Evolutionary conservation across 30 jellyfish, hydroid and myxozoan genomes (phyloP).

Genomic region (Aurelia aurita): DNA sequence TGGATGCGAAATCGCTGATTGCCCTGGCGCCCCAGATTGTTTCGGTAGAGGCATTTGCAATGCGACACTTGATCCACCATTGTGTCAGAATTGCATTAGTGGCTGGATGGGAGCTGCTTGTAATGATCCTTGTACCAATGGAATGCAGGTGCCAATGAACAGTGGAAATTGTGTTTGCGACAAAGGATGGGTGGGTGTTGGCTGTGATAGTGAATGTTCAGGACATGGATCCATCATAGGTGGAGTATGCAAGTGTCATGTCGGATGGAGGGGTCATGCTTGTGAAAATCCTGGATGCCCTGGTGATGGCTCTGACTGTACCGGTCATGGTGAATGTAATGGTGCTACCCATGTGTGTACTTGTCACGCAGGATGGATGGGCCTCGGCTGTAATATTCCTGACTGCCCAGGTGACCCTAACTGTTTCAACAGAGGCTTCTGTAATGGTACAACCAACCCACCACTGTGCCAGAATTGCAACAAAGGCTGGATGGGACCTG

Average conservation of each 20-base stretch:
- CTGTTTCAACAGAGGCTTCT: conserved; percentile 64
- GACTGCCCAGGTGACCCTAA: conserved; percentile 79
- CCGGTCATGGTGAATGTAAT: conserved; percentile 75
- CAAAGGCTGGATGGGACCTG: conserved; percentile 84
- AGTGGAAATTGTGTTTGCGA: conserved; percentile 68
- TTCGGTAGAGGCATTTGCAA: conserved; percentile 61
- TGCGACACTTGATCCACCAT: conserved; percentile 57
- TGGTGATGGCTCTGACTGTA: conserved; percentile 70
- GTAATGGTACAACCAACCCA: conserved; percentile 56
- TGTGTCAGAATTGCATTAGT: conserved; percentile 40
- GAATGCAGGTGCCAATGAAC: conserved; percentile 65
- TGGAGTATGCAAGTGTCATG: conserved; percentile 52
- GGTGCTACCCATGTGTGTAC: conserved; percentile 69
- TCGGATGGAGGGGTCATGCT: conserved; percentile 75
- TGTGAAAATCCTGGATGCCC: conserved; percentile 85
- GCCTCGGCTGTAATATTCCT: conserved; percentile 58
- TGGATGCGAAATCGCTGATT: conserved; percentile 71
- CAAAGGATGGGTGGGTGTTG: conserved; percentile 76
- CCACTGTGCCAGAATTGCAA: conserved; percentile 59
- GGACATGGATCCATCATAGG: conserved; percentile 56
- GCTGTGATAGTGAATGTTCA: conserved; percentile 78
- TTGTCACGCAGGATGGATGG: conserved; percentile 75
- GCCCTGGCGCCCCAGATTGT: conserved; percentile 81
- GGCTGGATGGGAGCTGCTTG: conserved; percentile 86
- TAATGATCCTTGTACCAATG: conserved; percentile 62